These are phyloP conservation scores for Lordiphosa fenestrarum DNA, from an alignment of 2,888 invertebrate genomes.

Conservation along the genomic window DNA sequence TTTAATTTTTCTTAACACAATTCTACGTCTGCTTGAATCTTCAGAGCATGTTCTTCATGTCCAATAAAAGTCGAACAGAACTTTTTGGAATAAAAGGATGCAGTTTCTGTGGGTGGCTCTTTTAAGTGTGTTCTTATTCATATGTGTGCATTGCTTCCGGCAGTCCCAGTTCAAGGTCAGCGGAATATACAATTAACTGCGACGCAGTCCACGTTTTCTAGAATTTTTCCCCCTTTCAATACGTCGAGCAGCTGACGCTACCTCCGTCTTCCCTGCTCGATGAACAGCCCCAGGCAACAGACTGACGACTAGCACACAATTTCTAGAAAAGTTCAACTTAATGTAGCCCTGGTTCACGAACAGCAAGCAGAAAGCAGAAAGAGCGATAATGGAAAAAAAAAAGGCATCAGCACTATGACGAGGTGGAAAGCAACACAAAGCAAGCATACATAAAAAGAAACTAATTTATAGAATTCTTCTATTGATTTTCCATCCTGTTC, in stretches of 20 bases:
- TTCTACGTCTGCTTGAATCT: too few relatives aligned
- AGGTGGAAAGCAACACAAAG: conserved; percentile 40
- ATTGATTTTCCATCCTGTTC: conserved; percentile 58
- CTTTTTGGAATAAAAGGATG: too few relatives aligned
- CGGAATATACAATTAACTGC: conserved; percentile 32
- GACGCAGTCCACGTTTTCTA: conserved; percentile 52
- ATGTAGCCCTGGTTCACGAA: conserved; percentile 65
- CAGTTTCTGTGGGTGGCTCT: neutral
- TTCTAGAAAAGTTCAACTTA: conserved; percentile 61
- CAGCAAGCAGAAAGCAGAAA: conserved; percentile 44
- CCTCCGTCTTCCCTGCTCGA: conserved; percentile 14
- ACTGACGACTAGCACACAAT: conserved; percentile 18
- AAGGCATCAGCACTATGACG: conserved; percentile 40
- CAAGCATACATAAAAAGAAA: conserved; percentile 20
- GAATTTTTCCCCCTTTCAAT: conserved; percentile 58
- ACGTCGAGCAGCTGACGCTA: conserved; percentile 56
- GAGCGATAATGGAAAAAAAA: conserved; percentile 41
- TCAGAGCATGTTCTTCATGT: too few relatives aligned
- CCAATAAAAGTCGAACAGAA: too few relatives aligned
- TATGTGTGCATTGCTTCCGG: conserved; percentile 39
- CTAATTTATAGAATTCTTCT: conserved; percentile 55
- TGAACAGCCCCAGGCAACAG: neutral
- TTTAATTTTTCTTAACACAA: too few relatives aligned
- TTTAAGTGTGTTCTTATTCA: neutral
- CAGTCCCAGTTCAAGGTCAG: conserved; percentile 53